phyloP scores from a whole-genome alignment of 2,888 invertebrate genomes.

The Orthosia cruda region DNA sequence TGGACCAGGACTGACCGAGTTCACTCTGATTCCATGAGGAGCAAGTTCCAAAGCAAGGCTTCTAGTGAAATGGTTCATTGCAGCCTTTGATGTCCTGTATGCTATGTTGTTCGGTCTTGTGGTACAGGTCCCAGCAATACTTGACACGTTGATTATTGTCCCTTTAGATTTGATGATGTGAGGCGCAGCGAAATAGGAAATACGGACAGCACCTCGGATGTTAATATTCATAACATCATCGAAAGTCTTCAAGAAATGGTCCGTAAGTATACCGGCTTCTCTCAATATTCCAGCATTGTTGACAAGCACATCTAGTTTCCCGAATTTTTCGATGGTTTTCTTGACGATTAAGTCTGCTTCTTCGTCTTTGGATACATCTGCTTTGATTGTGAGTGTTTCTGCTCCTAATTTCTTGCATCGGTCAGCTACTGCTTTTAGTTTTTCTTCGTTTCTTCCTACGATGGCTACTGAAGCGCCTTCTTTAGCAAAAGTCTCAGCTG shows the following conservation, averaged over 20 bases:
- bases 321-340: constrained; percentile 69
- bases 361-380: constrained; percentile 72
- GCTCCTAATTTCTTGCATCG: constrained; percentile 65
- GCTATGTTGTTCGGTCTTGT: constrained; percentile 89
- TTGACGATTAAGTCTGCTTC: constrained; percentile 66
- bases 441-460: constrained; percentile 76
- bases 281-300: constrained; percentile 75
- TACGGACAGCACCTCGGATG: constrained; percentile 63
- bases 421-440: constrained; percentile 70
- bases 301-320: constrained; percentile 73
- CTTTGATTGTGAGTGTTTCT: constrained; percentile 65
- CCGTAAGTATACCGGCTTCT: constrained; percentile 46
- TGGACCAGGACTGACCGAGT: constrained; percentile 72
- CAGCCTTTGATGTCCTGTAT: constrained; percentile 74
- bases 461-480: constrained; percentile 77
- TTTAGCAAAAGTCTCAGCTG: constrained; percentile 74
- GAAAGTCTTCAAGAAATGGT: constrained; percentile 58
- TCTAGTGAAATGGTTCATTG: constrained; percentile 73
- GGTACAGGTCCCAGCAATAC: constrained; percentile 86
- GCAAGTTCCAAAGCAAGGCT: constrained; percentile 93
- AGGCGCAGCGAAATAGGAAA: constrained; percentile 69
- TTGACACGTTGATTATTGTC: constrained; percentile 71
- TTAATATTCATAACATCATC: constrained; percentile 71
- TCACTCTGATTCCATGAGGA: constrained; percentile 94
- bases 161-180: constrained; percentile 72